Evolutionary conservation across 2,797 vertebrate genomes (phyloP), one percentile per base, ranked within the genome.

Genomic region (Tachyglossus aculeatus): DNA sequence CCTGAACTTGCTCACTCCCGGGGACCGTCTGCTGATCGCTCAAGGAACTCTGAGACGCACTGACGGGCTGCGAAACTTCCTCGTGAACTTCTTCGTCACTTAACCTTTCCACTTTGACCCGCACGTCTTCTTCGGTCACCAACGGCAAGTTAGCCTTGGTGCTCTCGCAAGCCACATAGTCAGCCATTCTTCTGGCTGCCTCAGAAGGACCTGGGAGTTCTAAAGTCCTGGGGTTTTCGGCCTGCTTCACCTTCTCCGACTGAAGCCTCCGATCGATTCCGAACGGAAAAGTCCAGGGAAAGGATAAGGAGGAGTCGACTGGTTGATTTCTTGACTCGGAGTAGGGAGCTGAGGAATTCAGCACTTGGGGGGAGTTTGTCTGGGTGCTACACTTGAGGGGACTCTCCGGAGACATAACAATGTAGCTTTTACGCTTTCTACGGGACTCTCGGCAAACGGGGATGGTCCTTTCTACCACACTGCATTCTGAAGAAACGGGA

Each of bases 71-170:
- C 0, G 97, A 96, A 1, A 95, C 96, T 1, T 97, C 95, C 88
- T 99, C 97, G 4, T 98, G 98, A n/a, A 93, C 96, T 82, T 99
- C 98, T 87, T 99, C 97, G 1, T 99, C 97, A 15, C 98, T 99
- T 31, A 99, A 88, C 66, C 97, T 92, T 63, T 99, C 98, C 78
- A 99, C 97, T 88, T 99, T 99, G 84, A 99, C 96, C 8, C 92
- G 93, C 62, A 99, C 95, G 5, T 98, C 96, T 48, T 98, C 98
- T 74, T 99, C 98, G 0, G 93, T 88, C 48, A 92, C 92, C 4
- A 94, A 89, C 3, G 94, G 95, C 19, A 94, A 93, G 43, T 82
- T 92, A n/a, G 62, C 88, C 81, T 95, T 98, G 31, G 96, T 95
- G 91, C 95, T 96, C 86, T 99, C 97, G 18, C 97, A 98, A 0